Evolutionary conservation across 1,140 invertebrate genomes (phyloP), one percentile per base, ranked within the genome.

Genomic region (Telenomus remus): DNA sequence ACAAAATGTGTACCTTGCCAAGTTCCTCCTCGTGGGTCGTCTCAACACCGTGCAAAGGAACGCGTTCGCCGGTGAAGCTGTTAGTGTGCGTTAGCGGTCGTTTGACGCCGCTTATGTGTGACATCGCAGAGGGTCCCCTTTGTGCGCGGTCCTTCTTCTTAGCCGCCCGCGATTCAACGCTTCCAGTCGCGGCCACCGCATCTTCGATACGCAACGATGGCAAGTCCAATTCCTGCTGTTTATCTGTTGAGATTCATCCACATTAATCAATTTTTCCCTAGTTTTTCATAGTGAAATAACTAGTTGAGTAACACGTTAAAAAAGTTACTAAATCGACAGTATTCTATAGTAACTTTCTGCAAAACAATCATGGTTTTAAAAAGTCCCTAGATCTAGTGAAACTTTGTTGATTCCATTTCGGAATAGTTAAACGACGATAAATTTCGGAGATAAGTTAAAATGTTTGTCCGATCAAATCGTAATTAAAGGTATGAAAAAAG

Each of bases 191-290:
- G 72, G 91, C 89, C 12, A 89, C 86, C 16, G 89, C 91, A 86
- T 95, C 95, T 80, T 95, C 95, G 64, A 93, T 92, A 79, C 93
- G 92, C 74, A 97, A 86, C 14, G 94, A 94, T 33, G 96, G 96
- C 74, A 98, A 86, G 87, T 98, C 97, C 80, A 98, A 89, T 84
- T 98, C 97, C 88, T 98, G 96, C 88, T 98, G 96, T 89, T 98
- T 98, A 88, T 98, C 97, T 98, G 90, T 46, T 14, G 16, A 43
- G 27, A 44, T 2, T 0, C n/a, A n/a, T 39, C n/a, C 1, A 27
- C 1, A 27, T 27, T 27, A 27, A 27, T 27, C 19, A 27, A 27
- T 27, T 27, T 27, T 27, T 27, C 19, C n/a, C n/a, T n/a, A n/a
- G n/a, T n/a, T n/a, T n/a, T n/a, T n/a, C n/a, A n/a, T n/a, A n/a